phyloP scores from a whole-genome alignment of 2,888 invertebrate genomes.

The Caenorhabditis imperialis region DNA sequence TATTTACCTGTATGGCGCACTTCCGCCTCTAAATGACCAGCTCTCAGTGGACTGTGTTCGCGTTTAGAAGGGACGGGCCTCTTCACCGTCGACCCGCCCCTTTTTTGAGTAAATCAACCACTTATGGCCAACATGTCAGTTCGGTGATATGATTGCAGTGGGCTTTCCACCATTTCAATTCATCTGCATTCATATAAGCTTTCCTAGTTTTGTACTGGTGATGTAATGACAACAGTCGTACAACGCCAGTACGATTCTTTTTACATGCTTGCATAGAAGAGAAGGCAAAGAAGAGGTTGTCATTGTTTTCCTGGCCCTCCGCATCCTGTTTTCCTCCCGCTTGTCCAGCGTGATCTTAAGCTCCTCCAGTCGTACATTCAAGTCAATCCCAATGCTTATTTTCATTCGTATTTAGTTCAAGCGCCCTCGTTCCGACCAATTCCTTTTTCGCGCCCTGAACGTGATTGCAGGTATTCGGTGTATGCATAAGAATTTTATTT shows the following conservation, averaged over 20 bases:
- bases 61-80: constrained; percentile 23
- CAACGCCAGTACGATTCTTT: constrained; percentile 46
- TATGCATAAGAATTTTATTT: constrained; percentile 2
- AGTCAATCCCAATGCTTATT: not conserved
- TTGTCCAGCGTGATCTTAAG: constrained; percentile 18
- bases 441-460: constrained; percentile 15
- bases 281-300: constrained; percentile 29
- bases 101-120: constrained; percentile 53
- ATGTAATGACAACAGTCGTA: constrained; percentile 40
- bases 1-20: constrained; percentile 47
- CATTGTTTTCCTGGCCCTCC: constrained; percentile 28
- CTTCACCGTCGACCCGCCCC: constrained; percentile 43
- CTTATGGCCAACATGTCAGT: constrained; percentile 51
- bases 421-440: constrained; percentile 6
- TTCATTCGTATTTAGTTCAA: constrained; percentile 11
- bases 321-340: constrained; percentile 32
- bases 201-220: constrained; percentile 9
- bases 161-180: not conserved
- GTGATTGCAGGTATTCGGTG: constrained; percentile 24
- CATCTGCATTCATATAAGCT: not conserved
- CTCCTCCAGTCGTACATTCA: constrained; percentile 4
- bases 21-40: constrained; percentile 47
- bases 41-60: constrained; percentile 25
- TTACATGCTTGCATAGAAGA: no score
- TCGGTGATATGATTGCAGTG: constrained; percentile 37